These are phyloP conservation scores for Melospiza melodia DNA, from an alignment of 2,113 vertebrate genomes.

Conservation along the genomic window DNA sequence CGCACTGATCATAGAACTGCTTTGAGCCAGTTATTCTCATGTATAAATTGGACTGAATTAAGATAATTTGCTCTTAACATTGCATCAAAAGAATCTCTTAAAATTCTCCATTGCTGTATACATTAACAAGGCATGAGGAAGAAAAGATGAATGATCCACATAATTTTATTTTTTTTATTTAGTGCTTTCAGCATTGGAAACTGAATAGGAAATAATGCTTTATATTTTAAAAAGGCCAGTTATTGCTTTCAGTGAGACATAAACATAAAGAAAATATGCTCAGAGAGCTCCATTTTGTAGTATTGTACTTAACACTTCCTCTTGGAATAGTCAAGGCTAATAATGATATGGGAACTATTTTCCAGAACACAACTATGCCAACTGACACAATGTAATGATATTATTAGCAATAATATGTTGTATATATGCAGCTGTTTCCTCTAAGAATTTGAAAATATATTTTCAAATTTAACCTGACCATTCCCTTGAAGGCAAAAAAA, in stretches of 20 bases:
- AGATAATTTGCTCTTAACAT: conserved; percentile 30
- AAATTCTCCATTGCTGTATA: not conserved
- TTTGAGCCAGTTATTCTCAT: conserved; percentile 53
- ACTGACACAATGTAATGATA: not conserved
- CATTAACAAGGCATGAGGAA: conserved; percentile 6
- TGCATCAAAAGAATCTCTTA: not conserved
- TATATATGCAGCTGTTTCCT: not conserved
- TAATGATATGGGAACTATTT: conserved; percentile 30
- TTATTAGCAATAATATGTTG: not conserved
- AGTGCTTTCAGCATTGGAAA: conserved; percentile 12
- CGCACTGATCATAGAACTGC: conserved; percentile 63
- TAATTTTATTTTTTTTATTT: not conserved
- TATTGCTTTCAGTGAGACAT: not conserved
- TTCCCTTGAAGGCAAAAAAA: not conserved
- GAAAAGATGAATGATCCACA: not conserved
- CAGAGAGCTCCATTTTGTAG: not conserved
- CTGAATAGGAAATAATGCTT: not conserved
- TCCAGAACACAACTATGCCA: not conserved
- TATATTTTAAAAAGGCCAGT: not conserved
- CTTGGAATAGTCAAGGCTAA: not conserved
- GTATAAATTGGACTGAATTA: conserved; percentile 63
- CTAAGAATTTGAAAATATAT: not conserved
- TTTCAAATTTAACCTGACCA: not conserved
- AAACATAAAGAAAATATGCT: conserved; percentile 16
- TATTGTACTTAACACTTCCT: not conserved